Evolutionary conservation across 2,888 invertebrate species (phyloP).

Genomic region (Conchocele bisecta): DNA sequence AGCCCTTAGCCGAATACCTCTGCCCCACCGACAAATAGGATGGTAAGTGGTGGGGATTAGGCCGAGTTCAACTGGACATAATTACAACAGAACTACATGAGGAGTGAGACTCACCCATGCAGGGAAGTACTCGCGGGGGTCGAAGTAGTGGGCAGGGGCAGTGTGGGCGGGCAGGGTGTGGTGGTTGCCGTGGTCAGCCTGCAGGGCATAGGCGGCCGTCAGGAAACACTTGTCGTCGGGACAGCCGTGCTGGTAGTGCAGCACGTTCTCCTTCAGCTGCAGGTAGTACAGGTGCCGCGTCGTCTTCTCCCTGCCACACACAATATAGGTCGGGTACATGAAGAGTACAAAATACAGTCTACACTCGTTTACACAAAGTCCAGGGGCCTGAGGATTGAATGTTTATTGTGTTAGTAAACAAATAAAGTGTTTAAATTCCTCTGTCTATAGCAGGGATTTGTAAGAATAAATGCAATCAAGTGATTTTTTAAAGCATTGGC

Average conservation of each 20-base stretch:
- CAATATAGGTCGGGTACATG: neutral
- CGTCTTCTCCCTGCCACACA: constrained; percentile 88
- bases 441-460: too few species aligned
- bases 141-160: constrained; percentile 87
- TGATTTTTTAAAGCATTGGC: too few species aligned
- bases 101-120: constrained; percentile 83
- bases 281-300: constrained; percentile 97
- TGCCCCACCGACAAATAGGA: too few species aligned
- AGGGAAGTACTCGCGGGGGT: constrained; percentile 93
- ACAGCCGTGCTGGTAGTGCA: constrained; percentile 83
- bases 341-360: constrained; percentile 1
- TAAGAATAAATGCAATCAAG: too few species aligned
- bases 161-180: constrained; percentile 85
- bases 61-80: too few species aligned
- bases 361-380: neutral
- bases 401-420: too few species aligned
- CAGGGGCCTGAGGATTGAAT: too few species aligned
- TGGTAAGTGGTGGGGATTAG: too few species aligned
- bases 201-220: constrained; percentile 94
- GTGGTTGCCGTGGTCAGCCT: constrained; percentile 95
- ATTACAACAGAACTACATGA: too few species aligned
- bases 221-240: constrained; percentile 86
- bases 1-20: too few species aligned
- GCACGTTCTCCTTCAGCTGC: constrained; percentile 94
- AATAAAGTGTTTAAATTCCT: too few species aligned